Conservation (phyloP, 2,888 invertebrate species). For the Agonopterix heracliana region DNA sequence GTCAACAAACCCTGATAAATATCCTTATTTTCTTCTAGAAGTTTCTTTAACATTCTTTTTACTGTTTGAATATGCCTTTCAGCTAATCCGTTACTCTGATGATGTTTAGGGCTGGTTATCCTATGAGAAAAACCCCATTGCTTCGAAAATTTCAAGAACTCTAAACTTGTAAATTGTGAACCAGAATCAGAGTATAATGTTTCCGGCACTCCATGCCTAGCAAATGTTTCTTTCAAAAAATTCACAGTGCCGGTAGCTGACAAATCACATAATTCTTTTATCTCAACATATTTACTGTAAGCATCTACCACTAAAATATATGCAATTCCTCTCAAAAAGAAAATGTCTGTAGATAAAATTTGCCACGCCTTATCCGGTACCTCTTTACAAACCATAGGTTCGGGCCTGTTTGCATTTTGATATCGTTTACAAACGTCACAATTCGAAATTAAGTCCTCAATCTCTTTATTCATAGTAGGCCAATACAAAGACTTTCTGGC, state of each 20-base stretch:
- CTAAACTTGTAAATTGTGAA: constrained; percentile 8
- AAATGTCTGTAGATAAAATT: not conserved
- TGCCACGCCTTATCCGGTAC: not conserved
- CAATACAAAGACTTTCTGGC: not conserved
- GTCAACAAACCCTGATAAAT: not conserved
- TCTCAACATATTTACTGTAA: constrained; percentile 23
- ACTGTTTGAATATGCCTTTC: constrained; percentile 3
- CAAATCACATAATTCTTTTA: constrained; percentile 11
- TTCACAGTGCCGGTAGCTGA: constrained; percentile 5
- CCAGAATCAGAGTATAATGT: constrained; percentile 13
- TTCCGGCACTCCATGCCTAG: constrained; percentile 16
- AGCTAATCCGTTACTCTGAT: constrained; percentile 1
- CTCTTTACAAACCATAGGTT: constrained; percentile 3
- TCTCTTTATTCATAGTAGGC: not conserved
- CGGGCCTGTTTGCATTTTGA: constrained; percentile 6
- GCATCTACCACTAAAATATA: constrained; percentile 20
- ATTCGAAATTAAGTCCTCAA: not conserved
- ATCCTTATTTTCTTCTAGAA: not conserved
- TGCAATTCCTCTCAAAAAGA: constrained; percentile 7
- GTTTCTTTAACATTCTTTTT: constrained; percentile 1
- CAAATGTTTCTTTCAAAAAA: constrained; percentile 17
- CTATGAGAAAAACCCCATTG: constrained; percentile 1
- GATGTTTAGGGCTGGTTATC: constrained; percentile 1
- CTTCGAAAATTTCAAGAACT: constrained; percentile 12
- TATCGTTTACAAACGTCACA: not conserved